Evolutionary conservation across 2,797 vertebrate genomes (phyloP), one percentile per base, ranked within the genome.

Genomic region (Siniperca obscura): DNA sequence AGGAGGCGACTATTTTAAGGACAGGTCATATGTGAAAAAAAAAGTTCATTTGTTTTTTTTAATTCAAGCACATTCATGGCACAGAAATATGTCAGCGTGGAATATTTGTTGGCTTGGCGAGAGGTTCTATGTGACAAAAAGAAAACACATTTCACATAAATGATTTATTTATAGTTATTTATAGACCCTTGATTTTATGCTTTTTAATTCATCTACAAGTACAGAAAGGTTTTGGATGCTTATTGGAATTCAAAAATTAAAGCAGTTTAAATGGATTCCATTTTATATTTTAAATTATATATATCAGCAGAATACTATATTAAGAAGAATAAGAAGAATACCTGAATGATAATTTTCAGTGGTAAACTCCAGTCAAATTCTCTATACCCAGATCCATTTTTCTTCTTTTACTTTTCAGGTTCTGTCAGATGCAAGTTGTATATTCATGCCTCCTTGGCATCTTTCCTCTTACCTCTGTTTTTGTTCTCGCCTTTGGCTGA

Each of bases 1-100:
- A 86, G 83, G 56, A 56, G 44, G 66, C 0, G 9, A 48, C 74
- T 92, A 91, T 92, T 90, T 92, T 79, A 72, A 80, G 87, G 8
- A 2, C 50, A 0, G 59, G 25, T 84, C 70, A 57, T 64, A 42
- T 82, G 78, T 61, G 27, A 8, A 22, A 40, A 13, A 21, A 9
- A 21, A 10, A 5, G 2, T n/a, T 44, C 7, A 3, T 4, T 3
- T 36, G n/a, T 74, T 70, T 74, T 53, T 79, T 48, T 78, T 57
- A 70, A 70, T 61, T 69, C 9, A 34, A 73, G 62, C 60, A 77
- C 21, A 44, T 70, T 77, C 0, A 9, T 1, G 9, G 27, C 2
- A 68, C n/a, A 25, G 17, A 70, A 74, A 16, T 2, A 6, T 14
- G 65, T 73, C 36, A 0, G 19, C 25, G 50, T 12, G 7, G 10